Percentiles rank a stretch among this genome's conserved stretches.
phyloP scores from a whole-genome alignment of 2,888 invertebrate genomes.

The Pterostichus niger region DNA sequence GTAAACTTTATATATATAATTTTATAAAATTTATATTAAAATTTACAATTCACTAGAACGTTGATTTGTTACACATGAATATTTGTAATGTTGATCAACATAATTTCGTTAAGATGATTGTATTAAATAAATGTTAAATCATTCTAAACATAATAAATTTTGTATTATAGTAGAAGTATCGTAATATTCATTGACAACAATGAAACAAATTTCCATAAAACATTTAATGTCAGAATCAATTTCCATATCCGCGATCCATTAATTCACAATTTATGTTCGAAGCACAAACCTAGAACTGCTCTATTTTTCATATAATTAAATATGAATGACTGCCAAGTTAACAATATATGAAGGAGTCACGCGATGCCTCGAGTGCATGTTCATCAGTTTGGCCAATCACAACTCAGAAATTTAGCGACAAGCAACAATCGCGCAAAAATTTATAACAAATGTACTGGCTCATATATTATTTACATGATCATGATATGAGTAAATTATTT shows the following conservation, averaged over 20 bases:
- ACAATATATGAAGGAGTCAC: constrained; percentile 19
- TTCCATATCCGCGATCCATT: constrained; percentile 34
- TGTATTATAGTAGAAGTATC: neutral
- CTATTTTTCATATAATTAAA: constrained; percentile 47
- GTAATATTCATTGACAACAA: neutral
- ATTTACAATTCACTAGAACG: no score
- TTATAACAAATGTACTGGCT: neutral
- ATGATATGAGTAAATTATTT: constrained; percentile 11
- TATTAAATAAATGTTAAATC: no score
- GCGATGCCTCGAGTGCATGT: constrained; percentile 22
- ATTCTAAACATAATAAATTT: neutral
- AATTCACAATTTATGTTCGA: constrained; percentile 44
- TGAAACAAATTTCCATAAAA: constrained; percentile 24
- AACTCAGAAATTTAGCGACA: constrained; percentile 29
- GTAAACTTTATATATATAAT: no score
- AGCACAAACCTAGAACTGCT: constrained; percentile 11
- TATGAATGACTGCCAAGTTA: constrained; percentile 41
- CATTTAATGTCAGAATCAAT: constrained; percentile 28
- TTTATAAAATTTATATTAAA: no score
- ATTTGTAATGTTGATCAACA: no score
- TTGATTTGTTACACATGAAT: no score
- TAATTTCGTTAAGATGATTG: no score
- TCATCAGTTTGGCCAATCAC: constrained; percentile 13
- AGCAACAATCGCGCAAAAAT: constrained; percentile 10
- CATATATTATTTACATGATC: constrained; percentile 33